These are phyloP conservation scores for Tetragonisca angustula DNA, from an alignment of 2,888 invertebrate genomes.

Conservation along the genomic window DNA sequence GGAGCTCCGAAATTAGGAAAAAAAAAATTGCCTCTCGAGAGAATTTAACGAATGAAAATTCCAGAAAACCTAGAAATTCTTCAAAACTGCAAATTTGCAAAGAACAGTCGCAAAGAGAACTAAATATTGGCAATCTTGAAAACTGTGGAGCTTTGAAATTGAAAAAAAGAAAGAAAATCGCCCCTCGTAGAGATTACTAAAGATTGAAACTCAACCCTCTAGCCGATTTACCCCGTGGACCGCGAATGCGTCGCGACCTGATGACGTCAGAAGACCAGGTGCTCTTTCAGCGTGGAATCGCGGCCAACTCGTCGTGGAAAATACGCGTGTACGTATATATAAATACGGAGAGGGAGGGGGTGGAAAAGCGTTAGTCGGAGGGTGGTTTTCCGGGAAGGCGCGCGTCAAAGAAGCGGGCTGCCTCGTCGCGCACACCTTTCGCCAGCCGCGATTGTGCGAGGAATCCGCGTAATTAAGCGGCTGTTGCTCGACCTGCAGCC, in stretches of 20 bases:
- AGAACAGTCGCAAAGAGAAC: no score
- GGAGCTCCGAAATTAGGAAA: no score
- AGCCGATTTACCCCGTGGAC: constrained; percentile 33
- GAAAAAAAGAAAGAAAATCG: no score
- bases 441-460: constrained; percentile 55
- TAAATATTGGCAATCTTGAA: no score
- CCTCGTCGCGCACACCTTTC: constrained; percentile 54
- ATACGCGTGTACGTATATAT: not conserved
- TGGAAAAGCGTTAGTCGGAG: constrained; percentile 37
- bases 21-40: no score
- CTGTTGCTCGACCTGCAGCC: constrained; percentile 68
- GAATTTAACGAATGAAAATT: no score
- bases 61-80: no score
- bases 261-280: constrained; percentile 11
- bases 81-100: no score
- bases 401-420: constrained; percentile 56
- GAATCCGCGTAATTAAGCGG: constrained; percentile 71
- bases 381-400: constrained; percentile 56
- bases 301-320: constrained; percentile 20
- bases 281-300: constrained; percentile 31
- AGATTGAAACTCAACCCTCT: constrained; percentile 22
- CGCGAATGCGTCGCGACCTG: constrained; percentile 19
- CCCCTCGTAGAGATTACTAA: no score
- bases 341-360: not conserved
- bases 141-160: no score